A percentile compares a stretch with the other conserved stretches of the same genome.
Conservation (phyloP, 1,140 invertebrate species). For the Nomia melanderi region DNA sequence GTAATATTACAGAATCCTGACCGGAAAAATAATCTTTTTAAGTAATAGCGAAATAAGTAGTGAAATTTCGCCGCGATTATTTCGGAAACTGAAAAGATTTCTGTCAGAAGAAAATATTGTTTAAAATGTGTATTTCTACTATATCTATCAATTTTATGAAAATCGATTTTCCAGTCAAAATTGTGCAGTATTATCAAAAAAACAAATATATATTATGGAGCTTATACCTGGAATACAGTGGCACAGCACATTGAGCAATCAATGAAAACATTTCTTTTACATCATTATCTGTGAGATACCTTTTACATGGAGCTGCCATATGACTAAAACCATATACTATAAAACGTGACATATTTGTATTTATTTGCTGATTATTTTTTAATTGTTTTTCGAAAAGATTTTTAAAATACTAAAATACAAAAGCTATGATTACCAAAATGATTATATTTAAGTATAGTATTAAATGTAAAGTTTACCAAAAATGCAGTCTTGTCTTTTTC, state of each 20-base stretch:
- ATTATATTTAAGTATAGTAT: background rate
- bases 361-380: slow-evolving; percentile 10
- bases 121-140: no score
- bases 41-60: no score
- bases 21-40: no score
- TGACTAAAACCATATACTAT: slow-evolving; percentile 73
- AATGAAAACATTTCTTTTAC: slow-evolving; percentile 68
- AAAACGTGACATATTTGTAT: slow-evolving; percentile 48
- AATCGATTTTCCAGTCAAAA: no score
- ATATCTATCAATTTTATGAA: no score
- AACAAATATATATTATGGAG: background rate
- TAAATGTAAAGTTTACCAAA: slow-evolving; percentile 63
- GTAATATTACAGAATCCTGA: no score
- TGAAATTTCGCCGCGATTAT: no score
- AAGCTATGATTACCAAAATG: slow-evolving; percentile 11
- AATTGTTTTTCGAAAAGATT: slow-evolving; percentile 52
- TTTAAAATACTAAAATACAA: slow-evolving; percentile 64
- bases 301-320: slow-evolving; percentile 67
- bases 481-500: slow-evolving; percentile 60
- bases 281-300: slow-evolving; percentile 47
- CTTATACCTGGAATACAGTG: slow-evolving; percentile 64
- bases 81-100: no score
- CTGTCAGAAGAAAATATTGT: no score
- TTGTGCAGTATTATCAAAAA: background rate
- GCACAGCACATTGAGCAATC: slow-evolving; percentile 63